phyloP scores from a whole-genome alignment of 2,888 invertebrate species.

The Athripsodes cinereus region DNA sequence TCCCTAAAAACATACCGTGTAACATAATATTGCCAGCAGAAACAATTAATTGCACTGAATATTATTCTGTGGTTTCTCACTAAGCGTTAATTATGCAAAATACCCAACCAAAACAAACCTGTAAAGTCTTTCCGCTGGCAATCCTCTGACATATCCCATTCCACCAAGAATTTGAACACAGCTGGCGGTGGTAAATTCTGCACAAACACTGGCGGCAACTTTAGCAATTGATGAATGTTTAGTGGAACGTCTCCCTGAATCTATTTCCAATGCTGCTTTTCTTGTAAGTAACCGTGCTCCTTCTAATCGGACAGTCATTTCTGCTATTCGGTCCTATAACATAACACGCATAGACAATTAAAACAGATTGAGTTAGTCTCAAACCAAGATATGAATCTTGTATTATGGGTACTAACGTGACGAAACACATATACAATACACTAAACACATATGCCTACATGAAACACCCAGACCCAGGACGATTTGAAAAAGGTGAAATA shows the following conservation, averaged over 20 bases:
- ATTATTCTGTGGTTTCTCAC: too few species aligned
- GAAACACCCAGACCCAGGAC: too few species aligned
- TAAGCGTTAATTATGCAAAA: too few species aligned
- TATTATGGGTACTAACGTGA: too few species aligned
- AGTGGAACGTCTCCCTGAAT: conserved; percentile 46
- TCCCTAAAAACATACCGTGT: conserved; percentile 48
- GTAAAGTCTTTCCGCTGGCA: conserved; percentile 69
- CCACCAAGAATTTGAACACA: conserved; percentile 72
- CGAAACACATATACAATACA: too few species aligned
- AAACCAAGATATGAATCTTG: too few species aligned
- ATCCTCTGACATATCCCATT: conserved; percentile 61
- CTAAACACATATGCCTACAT: too few species aligned
- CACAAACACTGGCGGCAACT: conserved; percentile 63
- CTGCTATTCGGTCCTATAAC: conserved; percentile 55
- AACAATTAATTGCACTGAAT: too few species aligned
- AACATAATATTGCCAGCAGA: not conserved
- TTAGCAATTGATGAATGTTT: conserved; percentile 73
- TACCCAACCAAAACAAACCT: too few species aligned
- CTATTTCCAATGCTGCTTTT: conserved; percentile 60
- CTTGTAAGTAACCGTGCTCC: conserved; percentile 63
- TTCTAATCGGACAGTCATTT: conserved; percentile 64
- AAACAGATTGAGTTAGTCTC: too few species aligned
- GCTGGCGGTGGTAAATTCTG: conserved; percentile 62
- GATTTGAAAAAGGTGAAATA: too few species aligned
- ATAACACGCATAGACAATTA: too few species aligned